Conservation (phyloP, 2,797 vertebrate genomes). For the Zenarchopterus dispar region DNA sequence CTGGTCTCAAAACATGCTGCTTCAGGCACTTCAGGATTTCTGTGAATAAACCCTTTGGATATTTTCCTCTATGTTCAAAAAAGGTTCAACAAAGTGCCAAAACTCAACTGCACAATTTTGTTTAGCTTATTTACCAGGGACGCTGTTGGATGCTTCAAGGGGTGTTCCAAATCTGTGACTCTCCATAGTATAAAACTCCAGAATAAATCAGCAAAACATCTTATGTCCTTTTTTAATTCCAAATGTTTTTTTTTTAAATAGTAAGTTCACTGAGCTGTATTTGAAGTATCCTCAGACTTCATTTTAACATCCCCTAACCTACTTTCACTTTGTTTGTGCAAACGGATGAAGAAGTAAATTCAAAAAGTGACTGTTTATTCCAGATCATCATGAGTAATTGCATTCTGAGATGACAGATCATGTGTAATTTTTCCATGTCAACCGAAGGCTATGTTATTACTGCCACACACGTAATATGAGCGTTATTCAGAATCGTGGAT, state of each 20-base stretch:
- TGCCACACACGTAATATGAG: constrained; percentile 4
- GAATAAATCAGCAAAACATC: too few species aligned
- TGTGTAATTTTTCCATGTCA: constrained; percentile 27
- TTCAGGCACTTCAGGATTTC: too few species aligned
- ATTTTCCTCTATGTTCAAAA: too few species aligned
- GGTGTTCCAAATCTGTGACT: too few species aligned
- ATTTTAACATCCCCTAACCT: constrained; percentile 29
- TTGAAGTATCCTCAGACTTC: constrained; percentile 1
- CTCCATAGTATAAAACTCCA: too few species aligned
- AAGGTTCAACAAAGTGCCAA: too few species aligned
- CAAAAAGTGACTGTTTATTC: constrained; percentile 20
- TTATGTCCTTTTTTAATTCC: too few species aligned
- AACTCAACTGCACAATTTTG: too few species aligned
- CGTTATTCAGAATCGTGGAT: constrained; percentile 6
- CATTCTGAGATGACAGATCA: constrained; percentile 25
- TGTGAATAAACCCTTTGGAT: too few species aligned
- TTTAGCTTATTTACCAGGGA: too few species aligned
- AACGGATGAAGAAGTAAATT: constrained; percentile 9
- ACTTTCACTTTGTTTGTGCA: constrained; percentile 40
- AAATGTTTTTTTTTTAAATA: neutral
- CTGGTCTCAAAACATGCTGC: too few species aligned
- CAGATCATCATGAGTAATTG: constrained; percentile 33
- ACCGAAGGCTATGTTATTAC: constrained; percentile 12
- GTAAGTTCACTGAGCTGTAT: constrained; percentile 18
- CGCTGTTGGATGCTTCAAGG: too few species aligned